A percentile compares a stretch with the other conserved stretches of the same genome.
Evolutionary conservation across 2,888 invertebrate genomes (phyloP).

Genomic region (Aplocera efformata): DNA sequence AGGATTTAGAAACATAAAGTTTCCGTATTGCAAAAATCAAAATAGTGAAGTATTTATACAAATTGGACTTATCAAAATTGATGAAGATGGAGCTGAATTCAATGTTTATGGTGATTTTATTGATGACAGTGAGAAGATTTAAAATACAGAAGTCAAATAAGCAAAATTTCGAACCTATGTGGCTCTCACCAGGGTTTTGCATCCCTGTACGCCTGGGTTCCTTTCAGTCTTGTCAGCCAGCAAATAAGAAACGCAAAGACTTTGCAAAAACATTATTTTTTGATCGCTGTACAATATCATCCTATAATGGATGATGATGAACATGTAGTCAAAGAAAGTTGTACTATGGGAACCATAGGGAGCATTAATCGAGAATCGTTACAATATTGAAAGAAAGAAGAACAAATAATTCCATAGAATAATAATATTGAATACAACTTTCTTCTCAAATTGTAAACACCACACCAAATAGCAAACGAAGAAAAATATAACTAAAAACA

Average conservation of each 20-base stretch:
- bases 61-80: conserved; percentile 29
- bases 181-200: conserved; percentile 81
- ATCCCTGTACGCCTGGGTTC: conserved; percentile 79
- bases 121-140: conserved; percentile 43
- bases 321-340: conserved; percentile 37
- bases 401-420: no score
- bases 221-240: conserved; percentile 78
- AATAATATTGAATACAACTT: conserved; percentile 37
- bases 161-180: conserved; percentile 78
- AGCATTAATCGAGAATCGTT: no score
- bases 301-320: conserved; percentile 45
- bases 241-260: conserved; percentile 78
- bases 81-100: conserved; percentile 22
- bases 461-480: conserved; percentile 41
- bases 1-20: conserved; percentile 59
- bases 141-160: conserved; percentile 64
- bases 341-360: conserved; percentile 37
- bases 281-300: conserved; percentile 50
- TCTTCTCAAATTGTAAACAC: conserved; percentile 24
- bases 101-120: conserved; percentile 37
- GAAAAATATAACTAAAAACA: conserved; percentile 34
- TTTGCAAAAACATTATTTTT: conserved; percentile 77
- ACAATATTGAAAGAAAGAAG: not conserved
- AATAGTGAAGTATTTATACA: conserved; percentile 27
- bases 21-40: conserved; percentile 31